Base-by-base conservation (phyloP, 2,113 vertebrate species). In the Bostrychus sinensis region DNA sequence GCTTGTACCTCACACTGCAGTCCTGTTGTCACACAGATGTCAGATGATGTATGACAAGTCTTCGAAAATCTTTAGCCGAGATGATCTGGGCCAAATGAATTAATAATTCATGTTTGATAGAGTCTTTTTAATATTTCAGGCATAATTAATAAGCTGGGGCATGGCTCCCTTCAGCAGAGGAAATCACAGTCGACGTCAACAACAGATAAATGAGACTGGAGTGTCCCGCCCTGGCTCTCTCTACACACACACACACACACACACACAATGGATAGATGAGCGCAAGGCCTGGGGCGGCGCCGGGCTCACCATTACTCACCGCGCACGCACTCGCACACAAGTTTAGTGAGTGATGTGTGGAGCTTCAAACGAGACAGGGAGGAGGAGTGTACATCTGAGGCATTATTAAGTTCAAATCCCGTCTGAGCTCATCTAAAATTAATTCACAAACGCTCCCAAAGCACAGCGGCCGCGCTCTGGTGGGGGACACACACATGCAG, bases 81-180 rank as follows among this genome's bases (percentile, higher is more conserved):
- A 89, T 86, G 85, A 89, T 91, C 78, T 82, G 59, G 69, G 86
- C 54, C 70, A 88, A 89, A 90, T 80, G 70, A 89, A 89, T 91
- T 62, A 85, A 92, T 92, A 88, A 91, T 92, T 90, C 75, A 92
- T 89, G 78, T 83, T 68, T 89, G 88, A 92, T 89, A 78, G 88
- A 87, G 88, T 83, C 81, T 88, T 88, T 91, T 91, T 87, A 88
- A 92, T 91, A 91, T 92, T 89, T 89, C 78, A 87, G 70, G 78
- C 77, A 86, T 89, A 90, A 92, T 91, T 92, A 91, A 91, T 92
- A 90, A 87, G 83, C 61, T 62, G 67, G 56, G 72, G 63, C 69
- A 77, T 81, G 32, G 65, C 80, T 83, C 69, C 48, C 75, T 74
- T 78, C 72, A 69, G 76, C 56, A 72, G 62, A 80, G 72, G 72